These are phyloP conservation scores for Galaxias olidus DNA, from an alignment of 2,797 vertebrate genomes.

Conservation along the genomic window DNA sequence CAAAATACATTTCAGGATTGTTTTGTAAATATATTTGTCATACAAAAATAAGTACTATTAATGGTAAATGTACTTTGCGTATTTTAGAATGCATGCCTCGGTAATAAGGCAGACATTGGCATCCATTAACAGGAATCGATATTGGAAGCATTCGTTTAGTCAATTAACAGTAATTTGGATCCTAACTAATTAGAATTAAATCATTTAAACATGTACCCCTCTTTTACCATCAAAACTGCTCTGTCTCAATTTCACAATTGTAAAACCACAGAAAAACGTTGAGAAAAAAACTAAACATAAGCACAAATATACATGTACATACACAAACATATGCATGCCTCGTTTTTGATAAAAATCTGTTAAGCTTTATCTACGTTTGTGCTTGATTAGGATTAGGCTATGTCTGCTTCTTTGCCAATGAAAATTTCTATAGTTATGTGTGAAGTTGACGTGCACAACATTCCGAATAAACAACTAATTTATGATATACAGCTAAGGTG, in stretches of 20 bases:
- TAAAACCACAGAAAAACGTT: not conserved
- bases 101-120: conserved; percentile 7
- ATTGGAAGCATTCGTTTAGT: too few species aligned
- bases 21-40: conserved; percentile 22
- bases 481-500: too few species aligned
- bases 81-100: conserved; percentile 4
- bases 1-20: conserved; percentile 3
- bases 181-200: too few species aligned
- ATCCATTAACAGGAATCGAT: too few species aligned
- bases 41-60: conserved; percentile 21
- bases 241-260: conserved; percentile 4
- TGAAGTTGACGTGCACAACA: too few species aligned
- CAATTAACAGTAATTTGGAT: too few species aligned
- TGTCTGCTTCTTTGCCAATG: too few species aligned
- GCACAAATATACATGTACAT: not conserved
- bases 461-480: too few species aligned
- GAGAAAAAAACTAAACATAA: not conserved
- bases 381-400: too few species aligned
- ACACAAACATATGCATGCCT: not conserved
- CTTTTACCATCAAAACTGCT: not conserved
- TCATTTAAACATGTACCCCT: not conserved
- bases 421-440: too few species aligned
- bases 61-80: not conserved
- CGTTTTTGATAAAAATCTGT: not conserved
- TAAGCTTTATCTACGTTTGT: not conserved